Evolutionary conservation across 2,888 invertebrate genomes (phyloP).

Genomic region (Luperina testacea): DNA sequence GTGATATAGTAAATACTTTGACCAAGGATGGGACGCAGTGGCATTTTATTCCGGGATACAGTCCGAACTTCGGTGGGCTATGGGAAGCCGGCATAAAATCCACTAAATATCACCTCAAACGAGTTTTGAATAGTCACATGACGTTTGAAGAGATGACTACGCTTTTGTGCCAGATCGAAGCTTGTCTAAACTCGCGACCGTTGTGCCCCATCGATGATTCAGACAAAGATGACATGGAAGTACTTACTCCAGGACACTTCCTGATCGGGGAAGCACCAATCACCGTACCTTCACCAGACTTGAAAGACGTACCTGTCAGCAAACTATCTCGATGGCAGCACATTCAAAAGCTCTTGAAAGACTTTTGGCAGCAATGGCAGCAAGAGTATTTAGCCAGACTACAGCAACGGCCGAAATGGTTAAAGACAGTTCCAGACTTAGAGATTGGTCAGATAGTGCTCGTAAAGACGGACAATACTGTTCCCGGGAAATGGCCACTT

Average conservation of each 20-base stretch:
- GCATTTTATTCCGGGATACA: no score
- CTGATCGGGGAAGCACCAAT: not conserved
- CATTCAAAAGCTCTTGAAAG: not conserved
- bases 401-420: not conserved
- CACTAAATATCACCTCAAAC: no score
- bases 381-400: not conserved
- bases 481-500: no score
- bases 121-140: no score
- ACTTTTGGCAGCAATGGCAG: not conserved
- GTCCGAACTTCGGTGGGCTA: no score
- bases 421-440: slow-evolving; percentile 1
- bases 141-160: no score
- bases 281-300: not conserved
- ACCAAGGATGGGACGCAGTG: no score
- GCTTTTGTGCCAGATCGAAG: no score
- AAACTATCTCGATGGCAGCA: not conserved
- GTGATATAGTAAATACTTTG: no score
- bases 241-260: slow-evolving; percentile 1
- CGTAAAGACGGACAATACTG: not conserved
- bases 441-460: not conserved
- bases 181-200: no score
- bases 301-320: not conserved
- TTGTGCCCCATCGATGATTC: not conserved
- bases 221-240: not conserved
- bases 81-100: no score